Base-by-base conservation (phyloP, 2,113 vertebrate species). In the Corythaeola cristata region DNA sequence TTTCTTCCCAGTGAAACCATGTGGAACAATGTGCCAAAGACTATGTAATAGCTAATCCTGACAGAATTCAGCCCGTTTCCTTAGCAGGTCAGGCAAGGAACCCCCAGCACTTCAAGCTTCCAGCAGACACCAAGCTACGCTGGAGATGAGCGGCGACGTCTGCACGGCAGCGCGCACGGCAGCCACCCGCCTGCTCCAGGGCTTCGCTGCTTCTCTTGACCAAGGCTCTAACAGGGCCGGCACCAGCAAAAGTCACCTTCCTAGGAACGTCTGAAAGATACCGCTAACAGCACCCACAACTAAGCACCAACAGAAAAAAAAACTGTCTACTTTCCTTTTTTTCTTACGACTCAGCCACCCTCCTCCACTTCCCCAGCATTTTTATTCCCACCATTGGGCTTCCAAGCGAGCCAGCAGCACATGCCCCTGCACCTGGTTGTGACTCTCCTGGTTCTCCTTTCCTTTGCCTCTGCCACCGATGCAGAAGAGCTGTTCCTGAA, bases 381-480 rank as follows among this genome's bases (percentile, higher is more conserved):
- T 37, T 12, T 15, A 21, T 41, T n/a, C 3, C 22, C 39, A 56
- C 37, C 14, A 3, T 41, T 81, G 41, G 28, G 17, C 68, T 37
- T 8, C 15, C 60, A 24, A 5, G 32, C 6, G 13, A 91, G 64
- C 21, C 30, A 32, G 23, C 15, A 67, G 37, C 18, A 3, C 3
- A 4, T 15, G 1, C 21, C 17, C 47, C 39, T 10, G 64, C 12
- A 35, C 28, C 32, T 21, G 4, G 41, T 16, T 39, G 27, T 35
- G 60, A 41, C 8, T 28, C 63, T 7, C 16, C 8, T 18, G 37
- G 41, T 5, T 49, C 50, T 15, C 35, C 47, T 4, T 21, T 6
- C 35, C 63, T 26, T 30, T 6, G 4, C 9, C 39, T 12, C 50
- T n/a, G 21, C 3, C 2, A 24, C 12, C 3, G 0, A 3, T 9